Evolutionary conservation across 2,888 invertebrate species (phyloP), one percentile per base, ranked within the genome.

Genomic region (Noctua fimbriata): DNA sequence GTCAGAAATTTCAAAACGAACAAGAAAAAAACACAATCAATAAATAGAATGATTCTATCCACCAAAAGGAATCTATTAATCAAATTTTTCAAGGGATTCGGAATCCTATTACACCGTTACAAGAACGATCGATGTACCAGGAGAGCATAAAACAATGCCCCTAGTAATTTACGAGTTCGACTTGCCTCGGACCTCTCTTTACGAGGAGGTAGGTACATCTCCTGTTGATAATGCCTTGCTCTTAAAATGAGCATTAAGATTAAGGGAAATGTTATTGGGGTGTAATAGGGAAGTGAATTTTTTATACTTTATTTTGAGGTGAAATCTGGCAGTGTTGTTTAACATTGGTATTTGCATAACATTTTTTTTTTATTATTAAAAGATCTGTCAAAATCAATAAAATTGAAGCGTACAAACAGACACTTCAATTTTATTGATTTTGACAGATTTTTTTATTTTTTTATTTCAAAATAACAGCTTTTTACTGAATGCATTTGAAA

Each of bases 71-170:
- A 80, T 67, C 41, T 76, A 76, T 60, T 60, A 36, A 82, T 76
- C 36, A 60, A 24, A 74, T 91, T 91, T 91, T 87, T 78, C 66
- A 79, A 84, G 85, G 88, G 88, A 89, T 92, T 92, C 91, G 88
- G 87, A 93, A 93, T 93, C 92, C 90, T 91, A 94, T 93, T 93
- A 92, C 91, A 93, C 89, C 90, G 89, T 91, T 93, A 94, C 93
- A 90, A 91, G 92, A 93, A 93, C 94, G 94, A 95, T 95, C 94
- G 93, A 94, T 95, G 94, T 95, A 95, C 95, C 95, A 94, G 95
- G 93, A 92, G 91, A 89, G 92, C 93, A 93, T 95, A 95, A 96
- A 96, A 96, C 95, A 96, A 96, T 95, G 92, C 78, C 91, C 89
- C 82, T 87, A 86, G 91, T 95, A 94, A 96, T 96, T 96, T 96